Base-by-base conservation (phyloP, 2,113 vertebrate genomes). In the Chunga burmeisteri region DNA sequence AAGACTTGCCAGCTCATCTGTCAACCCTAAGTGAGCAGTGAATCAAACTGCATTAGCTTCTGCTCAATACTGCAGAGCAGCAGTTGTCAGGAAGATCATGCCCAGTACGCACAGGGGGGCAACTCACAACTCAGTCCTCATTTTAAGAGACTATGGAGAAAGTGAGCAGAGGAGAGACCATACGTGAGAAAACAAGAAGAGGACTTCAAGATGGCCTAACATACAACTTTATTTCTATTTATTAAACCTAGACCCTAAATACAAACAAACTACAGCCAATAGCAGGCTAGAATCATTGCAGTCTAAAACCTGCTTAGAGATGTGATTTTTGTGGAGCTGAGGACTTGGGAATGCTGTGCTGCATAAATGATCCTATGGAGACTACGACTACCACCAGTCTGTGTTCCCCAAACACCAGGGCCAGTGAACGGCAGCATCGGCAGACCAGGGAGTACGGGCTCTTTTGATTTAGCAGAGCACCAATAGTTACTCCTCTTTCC, bases 1-100 rank as follows among this genome's bases (percentile, higher is more conserved):
- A 96, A 90, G 73, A 82, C 62, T 94, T 94, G 74, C 84, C 78
- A 91, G 84, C 77, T 97, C 84, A 91, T 95, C 95, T 82, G 87
- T 93, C 90, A 95, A 9, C 70, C 47, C 52, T 93, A 75, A 97
- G 81, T 72, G 73, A 95, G 81, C 7, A 3, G 81, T 94, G 88
- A 94, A 85, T 93, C 89, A 94, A 93, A 80, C 71, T 62, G 38
- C 56, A 62, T 94, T 95, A 91, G 27, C 62, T 81, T 95, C 87
- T 89, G 81, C 84, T 94, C 86, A 29, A 40, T 62, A 62, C 58
- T 55, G 50, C 66, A 89, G 66, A 91, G 74, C 20, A 70, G 78
- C 26, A 47, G 66, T 82, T 93, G 44, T 85, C 83, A 85, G 71
- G 70, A 94, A 82, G 73, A 61, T 90, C 63, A 17, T 38, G 30